Evolutionary conservation across 2,113 vertebrate genomes (phyloP), one percentile per base, ranked within the genome.

Genomic region (Nematolebias whitei): DNA sequence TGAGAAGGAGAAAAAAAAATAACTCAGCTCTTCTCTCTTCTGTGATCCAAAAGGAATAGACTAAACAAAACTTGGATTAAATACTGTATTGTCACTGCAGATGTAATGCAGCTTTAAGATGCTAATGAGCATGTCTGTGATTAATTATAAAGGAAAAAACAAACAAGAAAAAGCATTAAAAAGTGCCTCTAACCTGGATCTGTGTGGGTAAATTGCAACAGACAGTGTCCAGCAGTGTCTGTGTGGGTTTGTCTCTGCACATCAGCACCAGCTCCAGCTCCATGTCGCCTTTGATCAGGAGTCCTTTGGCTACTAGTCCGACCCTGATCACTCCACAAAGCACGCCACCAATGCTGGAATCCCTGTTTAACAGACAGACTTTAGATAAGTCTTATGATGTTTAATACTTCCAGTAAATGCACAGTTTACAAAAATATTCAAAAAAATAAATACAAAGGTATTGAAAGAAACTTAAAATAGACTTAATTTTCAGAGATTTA

Each of bases 241-340:
- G 92, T 62, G 97, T 98, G 88, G 98, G 97, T 76, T 97, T 99
- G 87, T 98, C 96, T 91, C 95, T 92, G 87, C 97, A 99, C 96
- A 99, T 94, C 85, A 99, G 93, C 90, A 99, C 98, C 89, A 99
- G 91, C 88, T 98, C 96, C 90, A 99, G 92, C 84, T 99, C 96
- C 96, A 99, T 95, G 84, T 99, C 98, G 12, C 96, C 97, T 91
- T 98, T 98, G 92, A 99, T 98, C 85, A 99, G 93, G 74, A 99
- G 93, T 68, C 98, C 98, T 93, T 99, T 99, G 66, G 98, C 96
- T 79, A 99, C 98, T 82, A 98, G 92, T 65, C 97, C 98, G 76
- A 99, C 96, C 85, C 98, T 93, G 93, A 99, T 95, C 83, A 99
- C 98, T 6, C 98, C 98, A 85, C 97, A 98, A 82, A 99, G 92